Evolutionary conservation across 2,113 vertebrate genomes (phyloP).

Genomic region (Pontoporia blainvillei): DNA sequence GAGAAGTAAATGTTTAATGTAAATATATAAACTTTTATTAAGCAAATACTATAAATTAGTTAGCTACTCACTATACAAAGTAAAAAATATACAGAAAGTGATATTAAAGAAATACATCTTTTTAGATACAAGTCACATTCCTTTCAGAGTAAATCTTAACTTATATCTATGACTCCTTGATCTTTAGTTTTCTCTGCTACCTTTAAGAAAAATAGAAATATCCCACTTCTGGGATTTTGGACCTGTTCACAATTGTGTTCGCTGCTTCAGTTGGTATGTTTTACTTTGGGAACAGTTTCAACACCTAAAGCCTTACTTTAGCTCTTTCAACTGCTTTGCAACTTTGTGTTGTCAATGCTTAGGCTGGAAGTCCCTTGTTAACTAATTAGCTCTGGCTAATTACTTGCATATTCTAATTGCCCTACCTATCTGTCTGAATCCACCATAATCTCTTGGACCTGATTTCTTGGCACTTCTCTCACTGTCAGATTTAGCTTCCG

Average conservation of each 20-base stretch:
- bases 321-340: slow-evolving; percentile 9
- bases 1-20: neutral
- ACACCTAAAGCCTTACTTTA: slow-evolving; percentile 8
- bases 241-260: neutral
- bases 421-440: neutral
- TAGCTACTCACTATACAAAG: neutral
- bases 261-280: neutral
- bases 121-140: neutral
- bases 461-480: slow-evolving; percentile 31
- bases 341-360: slow-evolving; percentile 20
- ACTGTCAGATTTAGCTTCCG: slow-evolving; percentile 15
- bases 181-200: neutral
- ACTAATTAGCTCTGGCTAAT: slow-evolving; percentile 59
- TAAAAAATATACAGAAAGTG: neutral
- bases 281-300: neutral
- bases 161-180: neutral
- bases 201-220: neutral
- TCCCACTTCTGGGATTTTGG: neutral
- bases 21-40: neutral
- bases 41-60: slow-evolving; percentile 6
- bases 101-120: neutral
- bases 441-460: slow-evolving; percentile 21
- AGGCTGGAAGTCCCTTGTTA: slow-evolving; percentile 9
- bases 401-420: slow-evolving; percentile 45
- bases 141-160: slow-evolving; percentile 10